phyloP scores from a whole-genome alignment of 2,797 vertebrate genomes.

The Scleropages formosus region DNA sequence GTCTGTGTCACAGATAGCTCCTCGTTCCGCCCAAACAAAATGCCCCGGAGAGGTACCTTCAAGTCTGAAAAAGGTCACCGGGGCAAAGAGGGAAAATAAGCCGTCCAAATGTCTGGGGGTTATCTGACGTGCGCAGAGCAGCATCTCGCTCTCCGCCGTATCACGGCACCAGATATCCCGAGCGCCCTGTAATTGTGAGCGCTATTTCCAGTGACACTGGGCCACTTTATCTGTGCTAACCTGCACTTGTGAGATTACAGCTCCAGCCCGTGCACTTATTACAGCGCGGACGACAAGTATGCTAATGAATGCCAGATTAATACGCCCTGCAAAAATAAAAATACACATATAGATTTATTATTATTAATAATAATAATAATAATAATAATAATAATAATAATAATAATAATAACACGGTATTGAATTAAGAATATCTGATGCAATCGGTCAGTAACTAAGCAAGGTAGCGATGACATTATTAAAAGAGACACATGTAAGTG shows the following conservation, averaged over 20 bases:
- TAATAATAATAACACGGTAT: slow-evolving; percentile 52
- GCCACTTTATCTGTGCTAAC: slow-evolving; percentile 7
- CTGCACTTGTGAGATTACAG: slow-evolving; percentile 27
- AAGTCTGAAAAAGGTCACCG: slow-evolving; percentile 47
- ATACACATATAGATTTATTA: too few relatives aligned
- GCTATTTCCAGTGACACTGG: slow-evolving; percentile 25
- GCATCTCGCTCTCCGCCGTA: slow-evolving; percentile 39
- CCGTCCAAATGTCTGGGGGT: slow-evolving; percentile 45
- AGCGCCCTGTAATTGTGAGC: slow-evolving; percentile 23
- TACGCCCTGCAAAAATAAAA: not conserved
- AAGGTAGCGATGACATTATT: slow-evolving; percentile 48
- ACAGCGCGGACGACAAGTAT: slow-evolving; percentile 16
- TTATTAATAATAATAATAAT: too few relatives aligned
- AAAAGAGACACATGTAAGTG: slow-evolving; percentile 1
- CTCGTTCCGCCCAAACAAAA: slow-evolving; percentile 38
- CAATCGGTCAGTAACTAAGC: slow-evolving; percentile 68
- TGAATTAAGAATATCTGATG: slow-evolving; percentile 79
- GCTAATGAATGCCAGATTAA: slow-evolving; percentile 31
- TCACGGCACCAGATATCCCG: slow-evolving; percentile 36
- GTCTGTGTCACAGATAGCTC: slow-evolving; percentile 28
- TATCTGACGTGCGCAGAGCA: slow-evolving; percentile 46
- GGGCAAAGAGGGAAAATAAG: slow-evolving; percentile 43
- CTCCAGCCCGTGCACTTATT: slow-evolving; percentile 24
- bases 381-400: not conserved
- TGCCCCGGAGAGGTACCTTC: slow-evolving; percentile 36